Evolutionary conservation across 2,797 vertebrate species (phyloP).

Genomic region (Enteromius anoplus): DNA sequence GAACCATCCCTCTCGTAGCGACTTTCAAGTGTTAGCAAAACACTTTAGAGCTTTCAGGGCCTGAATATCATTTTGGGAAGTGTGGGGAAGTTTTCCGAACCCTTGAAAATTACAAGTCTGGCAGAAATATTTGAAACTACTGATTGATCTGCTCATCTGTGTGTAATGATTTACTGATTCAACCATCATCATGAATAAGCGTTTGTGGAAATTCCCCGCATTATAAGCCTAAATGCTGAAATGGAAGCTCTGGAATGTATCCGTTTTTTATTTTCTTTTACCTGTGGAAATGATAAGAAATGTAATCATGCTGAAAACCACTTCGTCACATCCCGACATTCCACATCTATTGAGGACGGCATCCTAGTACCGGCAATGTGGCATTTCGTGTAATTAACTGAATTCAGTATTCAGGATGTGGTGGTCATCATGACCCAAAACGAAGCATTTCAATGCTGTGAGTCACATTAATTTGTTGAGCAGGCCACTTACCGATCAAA

Average conservation of each 20-base stretch:
- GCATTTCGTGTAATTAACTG: slow-evolving; percentile 17
- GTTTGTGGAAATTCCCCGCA: not conserved
- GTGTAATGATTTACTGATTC: not conserved
- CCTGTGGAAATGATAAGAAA: not conserved
- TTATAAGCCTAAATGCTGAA: not conserved
- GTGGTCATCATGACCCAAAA: slow-evolving; percentile 12
- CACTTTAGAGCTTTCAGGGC: not conserved
- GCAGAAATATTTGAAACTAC: not conserved
- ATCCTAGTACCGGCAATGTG: slow-evolving; percentile 15
- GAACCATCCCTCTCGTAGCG: not conserved
- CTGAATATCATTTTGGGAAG: not conserved
- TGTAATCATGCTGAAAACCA: not conserved
- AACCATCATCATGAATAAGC: not conserved
- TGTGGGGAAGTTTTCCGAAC: not conserved
- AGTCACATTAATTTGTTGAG: slow-evolving; percentile 60
- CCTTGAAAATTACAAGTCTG: not conserved
- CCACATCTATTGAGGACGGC: not conserved
- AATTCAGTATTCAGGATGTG: slow-evolving; percentile 12
- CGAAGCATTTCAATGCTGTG: slow-evolving; percentile 11
- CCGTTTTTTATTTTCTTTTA: not conserved
- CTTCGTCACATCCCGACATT: slow-evolving; percentile 27
- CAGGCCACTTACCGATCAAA: slow-evolving; percentile 27
- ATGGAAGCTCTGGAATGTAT: not conserved
- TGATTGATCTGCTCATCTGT: not conserved
- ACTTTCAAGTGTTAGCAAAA: not conserved